Evolutionary conservation across 2,113 vertebrate species (phyloP).

Genomic region (Corythornis madagascariensis): DNA sequence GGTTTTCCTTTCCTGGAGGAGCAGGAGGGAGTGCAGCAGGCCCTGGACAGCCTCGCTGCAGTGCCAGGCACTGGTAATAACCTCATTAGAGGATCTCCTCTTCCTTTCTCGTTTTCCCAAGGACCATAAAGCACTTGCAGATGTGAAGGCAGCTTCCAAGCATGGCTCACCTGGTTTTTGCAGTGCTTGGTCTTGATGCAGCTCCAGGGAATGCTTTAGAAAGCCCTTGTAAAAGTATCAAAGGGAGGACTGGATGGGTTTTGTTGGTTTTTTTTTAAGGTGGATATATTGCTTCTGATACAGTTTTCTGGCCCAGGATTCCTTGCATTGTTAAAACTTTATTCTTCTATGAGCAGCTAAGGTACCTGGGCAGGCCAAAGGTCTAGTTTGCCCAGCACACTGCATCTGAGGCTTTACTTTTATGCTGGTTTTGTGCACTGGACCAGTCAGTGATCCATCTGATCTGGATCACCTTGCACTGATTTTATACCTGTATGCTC

Average conservation of each 20-base stretch:
- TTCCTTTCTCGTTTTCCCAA: background rate
- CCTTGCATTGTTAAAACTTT: background rate
- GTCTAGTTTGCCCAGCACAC: background rate
- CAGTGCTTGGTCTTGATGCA: background rate
- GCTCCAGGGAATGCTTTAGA: conserved; percentile 12
- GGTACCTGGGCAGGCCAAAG: background rate
- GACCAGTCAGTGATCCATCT: background rate
- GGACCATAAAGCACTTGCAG: conserved; percentile 24
- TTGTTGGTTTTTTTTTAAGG: background rate
- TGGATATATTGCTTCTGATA: background rate
- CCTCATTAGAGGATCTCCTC: conserved; percentile 17
- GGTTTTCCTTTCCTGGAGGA: background rate
- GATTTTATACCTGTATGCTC: background rate
- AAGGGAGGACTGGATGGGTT: background rate
- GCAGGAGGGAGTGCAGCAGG: background rate
- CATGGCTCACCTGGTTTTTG: conserved; percentile 2
- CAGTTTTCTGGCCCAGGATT: background rate
- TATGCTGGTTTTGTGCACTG: background rate
- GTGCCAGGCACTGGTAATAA: conserved; percentile 14
- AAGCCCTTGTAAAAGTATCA: conserved; percentile 4
- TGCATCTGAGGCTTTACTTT: background rate
- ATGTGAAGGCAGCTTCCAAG: conserved; percentile 11
- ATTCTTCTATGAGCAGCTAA: background rate
- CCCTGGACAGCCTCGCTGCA: background rate
- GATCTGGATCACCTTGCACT: background rate